Percentiles rank a stretch among this genome's conserved stretches.
Evolutionary conservation across 1,140 invertebrate species (phyloP).

Genomic region (Diabrotica virgifera): DNA sequence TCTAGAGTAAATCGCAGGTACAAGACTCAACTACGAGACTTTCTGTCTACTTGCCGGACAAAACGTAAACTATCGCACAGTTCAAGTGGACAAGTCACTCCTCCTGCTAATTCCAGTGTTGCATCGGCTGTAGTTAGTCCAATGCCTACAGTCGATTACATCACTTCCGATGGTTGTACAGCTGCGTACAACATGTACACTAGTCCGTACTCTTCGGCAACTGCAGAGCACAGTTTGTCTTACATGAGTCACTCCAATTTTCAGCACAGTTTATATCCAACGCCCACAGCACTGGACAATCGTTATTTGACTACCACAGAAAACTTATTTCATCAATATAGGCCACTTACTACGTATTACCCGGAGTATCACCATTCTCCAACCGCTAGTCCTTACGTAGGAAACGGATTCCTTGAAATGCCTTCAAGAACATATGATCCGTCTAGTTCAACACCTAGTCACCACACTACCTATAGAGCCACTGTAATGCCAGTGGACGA

Average conservation of each 20-base stretch:
- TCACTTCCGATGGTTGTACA: conserved; percentile 62
- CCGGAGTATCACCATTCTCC: conserved; percentile 70
- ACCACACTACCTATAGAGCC: conserved; percentile 51
- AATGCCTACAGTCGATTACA: conserved; percentile 60
- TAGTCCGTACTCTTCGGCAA: conserved; percentile 69
- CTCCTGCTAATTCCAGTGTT: conserved; percentile 37
- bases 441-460: conserved; percentile 53
- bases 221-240: conserved; percentile 61
- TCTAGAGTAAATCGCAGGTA: conserved; percentile 81
- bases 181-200: conserved; percentile 80
- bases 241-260: conserved; percentile 76
- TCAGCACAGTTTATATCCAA: conserved; percentile 66
- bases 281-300: conserved; percentile 66
- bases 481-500: conserved; percentile 55
- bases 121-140: conserved; percentile 45
- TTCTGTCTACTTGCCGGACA: conserved; percentile 85
- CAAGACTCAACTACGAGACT: conserved; percentile 89
- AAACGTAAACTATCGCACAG: conserved; percentile 74
- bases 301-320: conserved; percentile 72
- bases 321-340: conserved; percentile 83
- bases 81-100: conserved; percentile 44
- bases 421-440: conserved; percentile 56
- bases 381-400: conserved; percentile 61
- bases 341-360: conserved; percentile 73
- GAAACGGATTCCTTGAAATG: conserved; percentile 75